Evolutionary conservation across 2,888 invertebrate genomes (phyloP).

Genomic region (Leptinotarsa rubiginosa): DNA sequence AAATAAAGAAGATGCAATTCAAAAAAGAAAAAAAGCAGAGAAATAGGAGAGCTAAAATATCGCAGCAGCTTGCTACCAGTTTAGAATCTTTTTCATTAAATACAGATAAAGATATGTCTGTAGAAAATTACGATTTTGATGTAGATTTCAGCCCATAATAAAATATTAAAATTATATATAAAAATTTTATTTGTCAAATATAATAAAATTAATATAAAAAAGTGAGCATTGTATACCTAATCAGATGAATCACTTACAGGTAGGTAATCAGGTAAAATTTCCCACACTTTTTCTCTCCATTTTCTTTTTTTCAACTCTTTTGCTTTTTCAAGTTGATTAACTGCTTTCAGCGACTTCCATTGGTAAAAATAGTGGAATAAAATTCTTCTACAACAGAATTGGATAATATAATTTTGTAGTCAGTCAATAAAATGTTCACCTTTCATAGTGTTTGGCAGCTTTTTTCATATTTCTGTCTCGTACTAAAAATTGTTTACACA

Average conservation of each 20-base stretch:
- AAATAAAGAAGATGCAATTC: constrained; percentile 72
- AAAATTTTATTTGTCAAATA: constrained; percentile 3
- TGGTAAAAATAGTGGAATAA: constrained; percentile 67
- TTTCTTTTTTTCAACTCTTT: constrained; percentile 76
- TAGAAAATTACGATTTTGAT: constrained; percentile 74
- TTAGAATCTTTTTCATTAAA: constrained; percentile 71
- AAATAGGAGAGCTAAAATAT: constrained; percentile 72
- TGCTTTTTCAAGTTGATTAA: constrained; percentile 74
- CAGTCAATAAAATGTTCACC: constrained; percentile 58
- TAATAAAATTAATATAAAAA: neutral
- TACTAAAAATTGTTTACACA: constrained; percentile 54
- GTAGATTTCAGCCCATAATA: constrained; percentile 68
- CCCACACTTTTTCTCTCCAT: constrained; percentile 79
- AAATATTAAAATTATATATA: constrained; percentile 11
- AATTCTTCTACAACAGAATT: constrained; percentile 58
- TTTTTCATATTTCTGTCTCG: constrained; percentile 55
- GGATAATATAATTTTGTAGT: neutral
- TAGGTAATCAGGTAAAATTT: constrained; percentile 77
- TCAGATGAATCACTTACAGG: constrained; percentile 62
- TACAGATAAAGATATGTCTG: constrained; percentile 43
- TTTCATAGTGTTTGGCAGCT: constrained; percentile 67
- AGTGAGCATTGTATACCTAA: neutral
- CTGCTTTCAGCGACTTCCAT: constrained; percentile 76
- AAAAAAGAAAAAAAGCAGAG: constrained; percentile 76
- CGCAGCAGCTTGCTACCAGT: constrained; percentile 73